Percentiles rank a stretch among this genome's conserved stretches.
Conservation (phyloP, 2,797 vertebrate species). For the Spondyliosoma cantharus region DNA sequence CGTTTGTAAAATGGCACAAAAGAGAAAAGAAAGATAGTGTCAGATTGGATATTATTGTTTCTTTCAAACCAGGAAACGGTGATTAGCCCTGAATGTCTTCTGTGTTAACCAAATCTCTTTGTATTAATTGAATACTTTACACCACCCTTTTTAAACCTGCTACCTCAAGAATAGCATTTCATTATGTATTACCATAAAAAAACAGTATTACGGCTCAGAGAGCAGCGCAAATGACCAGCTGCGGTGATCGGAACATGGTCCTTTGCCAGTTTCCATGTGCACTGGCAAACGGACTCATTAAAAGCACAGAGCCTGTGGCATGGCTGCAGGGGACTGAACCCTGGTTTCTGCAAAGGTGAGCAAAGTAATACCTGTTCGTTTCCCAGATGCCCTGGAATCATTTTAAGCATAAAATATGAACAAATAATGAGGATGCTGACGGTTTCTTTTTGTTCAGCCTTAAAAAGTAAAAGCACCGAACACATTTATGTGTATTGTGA, state of each 20-base stretch:
- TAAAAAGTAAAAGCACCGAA: neutral
- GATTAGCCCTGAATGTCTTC: slow-evolving; percentile 5
- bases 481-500: slow-evolving; percentile 13
- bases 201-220: slow-evolving; percentile 15
- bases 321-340: slow-evolving; percentile 52
- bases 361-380: neutral
- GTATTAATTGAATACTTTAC: slow-evolving; percentile 14
- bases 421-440: neutral
- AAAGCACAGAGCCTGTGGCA: slow-evolving; percentile 58
- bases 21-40: slow-evolving; percentile 10
- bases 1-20: slow-evolving; percentile 7
- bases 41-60: slow-evolving; percentile 15
- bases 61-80: slow-evolving; percentile 1
- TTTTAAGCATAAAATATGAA: slow-evolving; percentile 7
- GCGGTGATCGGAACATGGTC: slow-evolving; percentile 29
- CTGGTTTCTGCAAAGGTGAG: slow-evolving; percentile 5
- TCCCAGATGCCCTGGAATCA: slow-evolving; percentile 19
- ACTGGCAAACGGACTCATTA: slow-evolving; percentile 54
- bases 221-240: slow-evolving; percentile 30
- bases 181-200: slow-evolving; percentile 36
- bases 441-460: neutral
- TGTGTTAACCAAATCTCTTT: slow-evolving; percentile 25
- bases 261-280: slow-evolving; percentile 38
- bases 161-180: neutral
- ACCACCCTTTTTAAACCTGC: neutral